Evolutionary conservation across 2,888 invertebrate genomes (phyloP).

Genomic region (Alentia gelatinosa): DNA sequence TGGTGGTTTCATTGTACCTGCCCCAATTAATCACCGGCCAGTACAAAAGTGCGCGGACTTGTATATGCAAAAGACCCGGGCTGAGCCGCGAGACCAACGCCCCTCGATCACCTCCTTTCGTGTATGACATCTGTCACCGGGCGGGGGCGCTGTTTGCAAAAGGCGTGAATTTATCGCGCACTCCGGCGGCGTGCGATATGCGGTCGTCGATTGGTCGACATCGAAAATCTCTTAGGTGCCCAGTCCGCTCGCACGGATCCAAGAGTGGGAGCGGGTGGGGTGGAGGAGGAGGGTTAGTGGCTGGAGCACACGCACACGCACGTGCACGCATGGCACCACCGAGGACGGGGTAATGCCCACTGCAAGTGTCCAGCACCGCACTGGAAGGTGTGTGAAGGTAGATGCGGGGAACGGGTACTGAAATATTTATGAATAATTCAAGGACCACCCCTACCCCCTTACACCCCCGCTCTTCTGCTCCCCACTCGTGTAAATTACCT

Average conservation of each 20-base stretch:
- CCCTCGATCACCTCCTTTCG: slow-evolving; percentile 28
- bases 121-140: slow-evolving; percentile 24
- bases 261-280: not conserved
- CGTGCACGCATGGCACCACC: no score
- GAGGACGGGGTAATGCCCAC: no score
- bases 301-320: no score
- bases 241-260: not conserved
- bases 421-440: no score
- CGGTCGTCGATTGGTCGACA: not conserved
- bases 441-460: no score
- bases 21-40: not conserved
- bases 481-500: no score
- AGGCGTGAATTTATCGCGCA: slow-evolving; percentile 47
- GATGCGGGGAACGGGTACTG: no score
- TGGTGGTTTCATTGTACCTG: no score
- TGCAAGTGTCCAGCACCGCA: no score
- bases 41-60: not conserved
- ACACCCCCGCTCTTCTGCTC: no score
- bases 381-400: no score
- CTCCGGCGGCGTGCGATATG: not conserved
- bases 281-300: not conserved
- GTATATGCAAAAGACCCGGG: slow-evolving; percentile 14
- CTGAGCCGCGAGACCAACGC: not conserved
- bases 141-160: not conserved
- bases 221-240: slow-evolving; percentile 20